Evolutionary conservation across 2,888 invertebrate genomes (phyloP), one percentile per base, ranked within the genome.

Genomic region (Ormia ochracea): DNA sequence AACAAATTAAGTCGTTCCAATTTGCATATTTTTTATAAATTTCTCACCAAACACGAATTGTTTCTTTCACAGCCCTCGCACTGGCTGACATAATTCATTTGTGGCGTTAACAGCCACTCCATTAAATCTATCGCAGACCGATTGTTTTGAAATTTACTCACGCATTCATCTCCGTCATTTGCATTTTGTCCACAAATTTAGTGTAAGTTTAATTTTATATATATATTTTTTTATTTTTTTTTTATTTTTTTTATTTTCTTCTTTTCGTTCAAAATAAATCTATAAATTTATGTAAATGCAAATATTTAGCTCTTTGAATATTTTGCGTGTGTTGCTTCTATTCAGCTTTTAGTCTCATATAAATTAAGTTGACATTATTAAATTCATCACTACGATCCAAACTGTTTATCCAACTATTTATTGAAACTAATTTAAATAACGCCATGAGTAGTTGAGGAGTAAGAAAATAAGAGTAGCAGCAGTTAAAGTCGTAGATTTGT

Each of bases 321-420:
- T 63, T 76, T 68, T 80, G 76, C 76, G 72, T 80, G 76, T 80
- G 66, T 59, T 74, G 41, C 56, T 48, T 72, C 56, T 72, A 59
- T 56, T 58, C 43, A 50, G 58, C 45, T 68, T 68, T 75, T 65
- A 59, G 82, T 82, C 82, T 74, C 82, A 82, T 82, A 82, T 82
- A 82, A 82, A 82, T 82, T 82, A 82, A 82, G 82, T 81, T 82
- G 82, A 82, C 81, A 78, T 82, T 80, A 76, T 80, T 80, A 68
- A 80, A 80, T 72, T 68, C 80, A 76, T 80, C 80, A 80, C 72
- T 76, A 61, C 69, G 61, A 72, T 80, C 73, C 56, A 80, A 72
- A 80, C 66, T 72, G 72, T 73, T 80, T 76, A 80, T n/a, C n/a
- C 72, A 76, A 80, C 80, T 80, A 80, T 80, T 80, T 76, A 80